phyloP scores from a whole-genome alignment of 2,113 vertebrate genomes.

The Galemys pyrenaicus region DNA sequence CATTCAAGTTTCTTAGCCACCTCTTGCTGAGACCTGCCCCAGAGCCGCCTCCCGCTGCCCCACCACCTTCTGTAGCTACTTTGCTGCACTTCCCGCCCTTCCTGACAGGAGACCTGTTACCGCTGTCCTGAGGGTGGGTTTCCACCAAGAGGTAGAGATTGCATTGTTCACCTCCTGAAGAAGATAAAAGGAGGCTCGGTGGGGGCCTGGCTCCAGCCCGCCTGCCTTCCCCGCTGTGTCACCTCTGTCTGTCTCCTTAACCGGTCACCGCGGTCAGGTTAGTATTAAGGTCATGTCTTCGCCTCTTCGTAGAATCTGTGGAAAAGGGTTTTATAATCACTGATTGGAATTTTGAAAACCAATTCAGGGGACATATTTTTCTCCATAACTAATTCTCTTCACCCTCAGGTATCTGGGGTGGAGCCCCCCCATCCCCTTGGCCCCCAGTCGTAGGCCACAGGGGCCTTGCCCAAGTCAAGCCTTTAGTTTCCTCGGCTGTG shows the following conservation, averaged over 20 bases:
- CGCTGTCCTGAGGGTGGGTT: too few species aligned
- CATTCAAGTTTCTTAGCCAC: neutral
- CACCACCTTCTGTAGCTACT: too few species aligned
- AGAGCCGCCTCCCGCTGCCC: neutral
- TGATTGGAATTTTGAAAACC: slow-evolving; percentile 28
- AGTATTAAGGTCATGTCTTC: neutral
- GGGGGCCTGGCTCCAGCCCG: fast-evolving
- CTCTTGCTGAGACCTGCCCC: neutral
- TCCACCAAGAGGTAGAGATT: too few species aligned
- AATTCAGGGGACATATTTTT: slow-evolving; percentile 5
- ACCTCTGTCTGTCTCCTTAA: neutral
- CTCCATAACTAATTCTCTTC: slow-evolving; percentile 27
- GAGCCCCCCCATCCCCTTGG: neutral
- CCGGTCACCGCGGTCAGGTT: neutral
- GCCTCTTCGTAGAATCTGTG: neutral
- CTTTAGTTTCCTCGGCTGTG: neutral
- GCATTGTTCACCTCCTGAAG: fast-evolving
- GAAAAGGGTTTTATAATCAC: slow-evolving; percentile 33
- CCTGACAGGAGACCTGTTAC: neutral
- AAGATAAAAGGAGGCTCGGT: neutral
- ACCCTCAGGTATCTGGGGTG: neutral
- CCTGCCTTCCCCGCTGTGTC: neutral
- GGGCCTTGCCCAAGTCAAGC: neutral
- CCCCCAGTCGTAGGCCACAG: neutral
- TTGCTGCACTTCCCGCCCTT: neutral